Evolutionary conservation across 2,888 invertebrate genomes (phyloP), one percentile per base, ranked within the genome.

Genomic region (Megamerina dolium): DNA sequence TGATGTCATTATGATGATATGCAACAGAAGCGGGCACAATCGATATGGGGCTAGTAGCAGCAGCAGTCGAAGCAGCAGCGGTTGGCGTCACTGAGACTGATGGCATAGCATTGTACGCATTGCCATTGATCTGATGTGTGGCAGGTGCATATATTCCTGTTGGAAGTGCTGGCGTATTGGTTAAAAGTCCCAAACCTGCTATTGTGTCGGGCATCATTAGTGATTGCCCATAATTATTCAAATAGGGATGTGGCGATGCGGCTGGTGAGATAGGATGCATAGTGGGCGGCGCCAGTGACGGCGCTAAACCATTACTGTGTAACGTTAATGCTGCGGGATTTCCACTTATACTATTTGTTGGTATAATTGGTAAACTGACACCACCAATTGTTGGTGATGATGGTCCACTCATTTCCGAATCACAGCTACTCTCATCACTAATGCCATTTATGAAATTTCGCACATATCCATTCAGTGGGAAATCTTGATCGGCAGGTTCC

Each of bases 381-480:
- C 38, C 21, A 17, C 26, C n/a, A 20, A 12, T 33, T 39, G 41
- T 41, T 38, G 27, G 29, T 19, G 20, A 12, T 5, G 32, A 17
- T 5, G 38, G 27, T 9, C 32, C 42, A 13, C 21, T 37, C 30
- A 49, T 36, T 26, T 61, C 57, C 12, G 49, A 34, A 41, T 65
- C 64, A 17, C 55, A 43, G 41, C 48, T 53, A 14, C 48, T 50
- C 35, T 72, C 70, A 13, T 70, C 70, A 35, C 54, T 58, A 26
- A 68, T 65, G 20, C 72, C 70, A 42, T 72, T 72, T 21, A 70
- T 71, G 27, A 70, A 70, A 34, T 65, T 68, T 42, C 63, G 60
- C 19, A 70, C 68, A 41, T 66, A 66, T 2, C 72, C 72, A 49
- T 71, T 72, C 10, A 68, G 60, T 3, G 66, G 61, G 23, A 59